Evolutionary conservation across 2,888 invertebrate species (phyloP), one percentile per base, ranked within the genome.

Genomic region (Thalpophila matura): DNA sequence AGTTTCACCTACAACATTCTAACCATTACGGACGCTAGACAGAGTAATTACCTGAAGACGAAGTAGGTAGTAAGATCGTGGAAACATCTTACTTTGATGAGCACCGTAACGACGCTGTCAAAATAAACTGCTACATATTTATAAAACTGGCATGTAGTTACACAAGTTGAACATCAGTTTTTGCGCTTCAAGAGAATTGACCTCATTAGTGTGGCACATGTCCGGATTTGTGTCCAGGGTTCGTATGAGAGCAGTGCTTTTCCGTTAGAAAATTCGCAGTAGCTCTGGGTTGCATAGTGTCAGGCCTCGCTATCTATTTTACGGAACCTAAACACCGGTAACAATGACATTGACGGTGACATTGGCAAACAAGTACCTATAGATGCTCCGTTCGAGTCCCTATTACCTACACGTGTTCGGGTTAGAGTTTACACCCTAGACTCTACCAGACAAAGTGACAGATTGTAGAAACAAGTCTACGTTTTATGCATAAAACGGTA

Each of bases 1-100:
- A 45, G 43, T 31, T 66, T 47, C 37, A 38, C 35, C 12, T 26
- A 49, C 49, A 74, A 37, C 12, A 37, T 68, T 43, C n/a, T 56
- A 22, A 40, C 50, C 31, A 42, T 9, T 31, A 33, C 42, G 33
- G 16, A 49, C 22, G 37, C 56, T 35, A 61, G 40, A 46, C 37
- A 33, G 4, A 43, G 56, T 62, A 57, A 68, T 74, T 68, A 74
- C 50, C 54, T 51, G 37, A 35, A 68, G 55, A 50, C 43, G 22
- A 50, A 55, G 24, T 45, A 54, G 42, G 24, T 45, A 54, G 42
- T 14, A 27, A 20, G 42, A 35, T 26, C 56, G 37, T 74, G 16
- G 40, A 57, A 74, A 55, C 50, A 31, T 68, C 74, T 61, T 57
- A 16, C 42, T 68, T 56, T 67, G 24, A 67, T 61, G 74, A 47